These are phyloP conservation scores for Antrozous pallidus DNA, from an alignment of 2,797 vertebrate genomes.

Conservation along the genomic window DNA sequence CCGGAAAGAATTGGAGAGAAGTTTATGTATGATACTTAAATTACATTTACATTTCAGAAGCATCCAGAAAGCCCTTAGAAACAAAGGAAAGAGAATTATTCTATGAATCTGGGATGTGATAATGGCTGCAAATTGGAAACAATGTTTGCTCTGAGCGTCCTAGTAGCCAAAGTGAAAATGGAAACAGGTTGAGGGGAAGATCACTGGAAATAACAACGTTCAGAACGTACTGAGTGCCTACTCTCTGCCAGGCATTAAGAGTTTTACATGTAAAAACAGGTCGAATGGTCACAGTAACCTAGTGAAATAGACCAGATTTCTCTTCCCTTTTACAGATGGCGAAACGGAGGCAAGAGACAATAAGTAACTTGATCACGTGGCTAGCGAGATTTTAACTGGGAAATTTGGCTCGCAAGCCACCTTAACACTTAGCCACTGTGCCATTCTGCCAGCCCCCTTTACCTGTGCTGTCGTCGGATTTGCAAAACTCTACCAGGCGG, in stretches of 20 bases:
- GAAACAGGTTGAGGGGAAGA: not conserved
- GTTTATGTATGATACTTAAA: not conserved
- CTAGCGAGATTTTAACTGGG: not conserved
- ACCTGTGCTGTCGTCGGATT: rapidly evolving
- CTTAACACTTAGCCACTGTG: rapidly evolving
- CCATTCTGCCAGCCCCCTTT: not conserved
- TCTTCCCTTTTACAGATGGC: not conserved
- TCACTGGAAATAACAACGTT: not conserved
- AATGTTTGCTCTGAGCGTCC: constrained; percentile 20
- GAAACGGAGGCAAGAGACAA: not conserved
- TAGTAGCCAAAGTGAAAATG: not conserved
- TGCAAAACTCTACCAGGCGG: not conserved
- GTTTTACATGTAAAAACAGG: not conserved
- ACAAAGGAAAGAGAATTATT: not conserved
- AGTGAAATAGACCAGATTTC: not conserved
- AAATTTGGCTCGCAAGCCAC: not conserved
- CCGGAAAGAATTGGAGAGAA: not conserved
- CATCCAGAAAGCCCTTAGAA: not conserved
- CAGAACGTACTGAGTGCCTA: not conserved
- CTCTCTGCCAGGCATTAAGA: not conserved
- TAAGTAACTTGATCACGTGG: not conserved
- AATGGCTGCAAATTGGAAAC: not conserved
- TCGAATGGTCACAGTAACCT: not conserved
- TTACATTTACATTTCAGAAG: not conserved
- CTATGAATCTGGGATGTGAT: not conserved